Evolutionary conservation across 1,140 invertebrate species (phyloP).

Genomic region (Acromyrmex charruanus): DNA sequence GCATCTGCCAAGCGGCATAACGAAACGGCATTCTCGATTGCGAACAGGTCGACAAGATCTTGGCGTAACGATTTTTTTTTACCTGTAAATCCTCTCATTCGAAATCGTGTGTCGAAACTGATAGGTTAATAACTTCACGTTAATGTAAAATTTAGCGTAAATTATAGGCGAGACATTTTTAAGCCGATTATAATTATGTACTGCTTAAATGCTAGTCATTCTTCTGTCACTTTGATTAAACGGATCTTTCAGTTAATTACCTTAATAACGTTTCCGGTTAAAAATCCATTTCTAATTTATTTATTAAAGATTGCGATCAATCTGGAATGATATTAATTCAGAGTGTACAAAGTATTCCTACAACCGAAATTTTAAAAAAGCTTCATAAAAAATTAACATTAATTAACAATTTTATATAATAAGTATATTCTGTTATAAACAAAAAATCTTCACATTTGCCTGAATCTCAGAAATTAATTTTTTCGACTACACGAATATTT

Average conservation of each 20-base stretch:
- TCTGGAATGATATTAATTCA: not conserved
- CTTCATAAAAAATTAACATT: no score
- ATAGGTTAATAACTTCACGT: constrained; percentile 5
- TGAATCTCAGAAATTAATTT: no score
- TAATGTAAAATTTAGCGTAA: not conserved
- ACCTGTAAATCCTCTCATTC: not conserved
- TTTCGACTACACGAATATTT: no score
- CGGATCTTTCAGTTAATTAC: not conserved
- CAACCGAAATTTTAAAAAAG: no score
- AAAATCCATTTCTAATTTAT: not conserved
- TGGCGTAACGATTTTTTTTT: constrained; percentile 31
- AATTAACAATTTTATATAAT: no score
- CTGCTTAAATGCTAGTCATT: not conserved
- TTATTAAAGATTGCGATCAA: not conserved
- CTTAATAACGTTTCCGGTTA: not conserved
- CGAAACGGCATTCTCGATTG: constrained; percentile 41
- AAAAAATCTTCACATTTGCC: no score
- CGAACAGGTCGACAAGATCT: constrained; percentile 20
- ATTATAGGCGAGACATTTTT: constrained; percentile 3
- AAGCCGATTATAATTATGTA: constrained; percentile 9
- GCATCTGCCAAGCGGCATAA: constrained; percentile 52
- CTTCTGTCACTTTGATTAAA: not conserved
- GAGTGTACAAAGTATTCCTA: no score
- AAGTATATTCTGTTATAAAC: no score
- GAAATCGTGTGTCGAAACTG: not conserved